Evolutionary conservation across 2,888 invertebrate species (phyloP), one percentile per base, ranked within the genome.

Genomic region (Nephrocerus scutellatus): DNA sequence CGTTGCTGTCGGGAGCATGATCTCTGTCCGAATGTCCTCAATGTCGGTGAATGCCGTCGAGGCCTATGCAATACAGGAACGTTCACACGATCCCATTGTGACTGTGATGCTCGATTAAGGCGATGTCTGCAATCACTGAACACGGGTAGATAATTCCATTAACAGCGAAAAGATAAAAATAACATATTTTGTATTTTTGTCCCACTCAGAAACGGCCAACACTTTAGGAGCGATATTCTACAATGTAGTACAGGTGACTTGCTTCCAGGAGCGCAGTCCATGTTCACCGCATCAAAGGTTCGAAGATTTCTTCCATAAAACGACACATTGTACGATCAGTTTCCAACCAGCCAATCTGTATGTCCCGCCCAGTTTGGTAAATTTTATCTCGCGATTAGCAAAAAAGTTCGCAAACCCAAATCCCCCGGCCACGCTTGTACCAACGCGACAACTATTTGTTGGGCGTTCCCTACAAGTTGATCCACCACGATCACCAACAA

Each of bases 1-100:
- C 70, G 71, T 16, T 85, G 84, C 53, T 85, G 84, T 53, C 70
- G 83, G 15, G 80, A 80, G 42, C 84, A 84, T 60, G 84, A 84
- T 57, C 73, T 77, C 50, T 84, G 84, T 49, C 77, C 79, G 2
- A 70, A 74, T 49, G 73, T 73, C 3, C 69, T 84, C 24, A 61
- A 64, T 21, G 72, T 75, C 3, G 76, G 78, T 13, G 72, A 77
- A 49, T 79, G 78, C 47, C 72, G 73, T 32, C 74, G 76, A 42
- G 76, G 79, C 1, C 70, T 82, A 19, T 83, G 82, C 62, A 85
- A 85, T 60, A 71, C 72, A 19, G 77, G 80, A 5, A 74, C 76
- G 3, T 79, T 77, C 57, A 82, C 81, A 1, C 74, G 82, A 38
- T 80, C 82, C 1, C 81, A 83, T 54, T 85, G 84, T 56, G 79